Percentiles rank a stretch among this genome's conserved stretches.
These are phyloP conservation scores for Pongo pygmaeus DNA, from an alignment of 2,113 vertebrate species.

Conservation along the genomic window DNA sequence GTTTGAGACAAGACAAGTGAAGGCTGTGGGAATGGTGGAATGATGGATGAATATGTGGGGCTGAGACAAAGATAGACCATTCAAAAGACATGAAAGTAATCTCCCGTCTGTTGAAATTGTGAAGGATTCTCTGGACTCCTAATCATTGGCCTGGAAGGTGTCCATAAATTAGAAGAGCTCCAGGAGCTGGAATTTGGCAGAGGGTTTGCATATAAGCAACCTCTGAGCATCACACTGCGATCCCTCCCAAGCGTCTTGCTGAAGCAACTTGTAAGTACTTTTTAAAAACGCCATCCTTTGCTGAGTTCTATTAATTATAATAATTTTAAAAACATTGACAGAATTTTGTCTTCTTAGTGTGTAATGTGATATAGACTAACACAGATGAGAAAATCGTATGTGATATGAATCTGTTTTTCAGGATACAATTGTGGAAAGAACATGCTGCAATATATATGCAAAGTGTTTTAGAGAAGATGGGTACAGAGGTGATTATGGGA, in stretches of 20 bases:
- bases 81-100: not conserved
- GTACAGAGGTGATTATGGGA: constrained; percentile 81
- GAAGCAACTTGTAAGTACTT: constrained; percentile 89
- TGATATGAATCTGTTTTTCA: constrained; percentile 70
- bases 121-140: constrained; percentile 89
- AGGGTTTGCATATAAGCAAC: constrained; percentile 87
- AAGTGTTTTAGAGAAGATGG: constrained; percentile 90
- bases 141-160: constrained; percentile 86
- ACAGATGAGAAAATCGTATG: not conserved
- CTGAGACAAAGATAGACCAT: not conserved
- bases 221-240: constrained; percentile 85
- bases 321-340: not conserved
- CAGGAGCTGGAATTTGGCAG: constrained; percentile 92
- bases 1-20: not conserved
- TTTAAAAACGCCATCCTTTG: not conserved
- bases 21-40: not conserved
- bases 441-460: constrained; percentile 88
- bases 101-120: not conserved
- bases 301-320: not conserved
- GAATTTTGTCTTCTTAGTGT: not conserved
- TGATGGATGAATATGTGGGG: not conserved
- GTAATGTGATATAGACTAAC: not conserved
- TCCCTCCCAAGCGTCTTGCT: constrained; percentile 84
- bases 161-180: constrained; percentile 81
- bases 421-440: constrained; percentile 86